These are phyloP conservation scores for Zaprionus vittiger DNA, from an alignment of 1,140 invertebrate species.

Conservation along the genomic window DNA sequence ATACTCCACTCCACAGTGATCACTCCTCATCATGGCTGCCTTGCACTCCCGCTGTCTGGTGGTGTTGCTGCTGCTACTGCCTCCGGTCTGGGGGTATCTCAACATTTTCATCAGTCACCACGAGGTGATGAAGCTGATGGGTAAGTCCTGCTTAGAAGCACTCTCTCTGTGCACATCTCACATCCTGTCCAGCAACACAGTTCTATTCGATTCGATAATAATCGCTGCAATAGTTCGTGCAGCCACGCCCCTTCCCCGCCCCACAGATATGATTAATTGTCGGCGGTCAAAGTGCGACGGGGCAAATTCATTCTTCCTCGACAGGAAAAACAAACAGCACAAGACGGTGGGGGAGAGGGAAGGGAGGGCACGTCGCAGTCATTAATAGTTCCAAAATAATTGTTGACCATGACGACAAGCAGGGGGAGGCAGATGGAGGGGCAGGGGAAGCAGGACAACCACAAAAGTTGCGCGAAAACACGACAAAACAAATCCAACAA, in stretches of 20 bases:
- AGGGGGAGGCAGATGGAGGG: neutral
- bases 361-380: conserved; percentile 52
- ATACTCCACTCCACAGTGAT: neutral
- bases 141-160: conserved; percentile 85
- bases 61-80: conserved; percentile 55
- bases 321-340: conserved; percentile 67
- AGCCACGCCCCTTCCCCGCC: conserved; percentile 21
- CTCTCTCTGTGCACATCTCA: neutral
- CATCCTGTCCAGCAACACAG: neutral
- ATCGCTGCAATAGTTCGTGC: conserved; percentile 29
- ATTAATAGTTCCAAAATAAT: conserved; percentile 80
- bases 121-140: conserved; percentile 91
- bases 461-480: conserved; percentile 58
- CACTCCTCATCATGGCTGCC: conserved; percentile 32
- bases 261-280: conserved; percentile 71
- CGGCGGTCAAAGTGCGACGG: conserved; percentile 64
- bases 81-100: conserved; percentile 86
- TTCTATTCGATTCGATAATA: conserved; percentile 48
- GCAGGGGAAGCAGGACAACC: conserved; percentile 19
- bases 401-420: conserved; percentile 66
- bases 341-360: neutral
- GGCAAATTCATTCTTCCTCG: conserved; percentile 70
- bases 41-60: conserved; percentile 25
- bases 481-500: conserved; percentile 78
- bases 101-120: conserved; percentile 91